These are phyloP conservation scores for Astyanax mexicanus DNA, from an alignment of 2,797 vertebrate species.

Conservation along the genomic window DNA sequence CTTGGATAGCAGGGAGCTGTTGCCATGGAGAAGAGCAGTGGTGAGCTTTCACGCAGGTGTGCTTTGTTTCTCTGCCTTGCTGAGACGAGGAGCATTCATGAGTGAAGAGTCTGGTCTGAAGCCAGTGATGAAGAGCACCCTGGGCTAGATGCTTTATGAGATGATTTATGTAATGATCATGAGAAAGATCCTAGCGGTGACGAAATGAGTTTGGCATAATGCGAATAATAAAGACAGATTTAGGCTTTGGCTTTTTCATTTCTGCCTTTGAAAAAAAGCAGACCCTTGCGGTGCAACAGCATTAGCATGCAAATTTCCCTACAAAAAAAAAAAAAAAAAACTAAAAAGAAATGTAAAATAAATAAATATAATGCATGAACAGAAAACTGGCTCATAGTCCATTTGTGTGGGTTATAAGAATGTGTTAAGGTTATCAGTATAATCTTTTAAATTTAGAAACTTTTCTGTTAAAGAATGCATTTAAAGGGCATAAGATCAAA, in stretches of 20 bases:
- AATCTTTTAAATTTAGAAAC: not conserved
- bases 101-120: conserved; percentile 51
- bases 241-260: conserved; percentile 19
- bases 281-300: conserved; percentile 24
- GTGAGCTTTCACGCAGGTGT: conserved; percentile 52
- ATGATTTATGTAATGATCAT: conserved; percentile 56
- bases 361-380: not conserved
- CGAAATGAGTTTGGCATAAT: conserved; percentile 36
- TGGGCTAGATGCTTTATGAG: conserved; percentile 44
- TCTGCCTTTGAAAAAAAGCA: conserved; percentile 37
- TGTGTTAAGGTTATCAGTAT: not conserved
- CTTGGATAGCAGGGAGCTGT: conserved; percentile 44
- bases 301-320: conserved; percentile 30
- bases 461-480: not conserved
- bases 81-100: conserved; percentile 44
- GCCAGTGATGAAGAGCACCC: conserved; percentile 51
- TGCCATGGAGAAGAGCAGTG: conserved; percentile 58
- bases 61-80: conserved; percentile 42
- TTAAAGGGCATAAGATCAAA: not conserved
- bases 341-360: conserved; percentile 4
- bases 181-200: conserved; percentile 44
- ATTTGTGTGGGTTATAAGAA: no score
- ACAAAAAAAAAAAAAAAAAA: conserved; percentile 28
- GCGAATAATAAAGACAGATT: conserved; percentile 51
- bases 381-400: conserved; percentile 17